Percentiles rank a stretch among this genome's conserved stretches.
phyloP scores from a whole-genome alignment of 1,140 invertebrate genomes.

The Sinonovacula constricta region DNA sequence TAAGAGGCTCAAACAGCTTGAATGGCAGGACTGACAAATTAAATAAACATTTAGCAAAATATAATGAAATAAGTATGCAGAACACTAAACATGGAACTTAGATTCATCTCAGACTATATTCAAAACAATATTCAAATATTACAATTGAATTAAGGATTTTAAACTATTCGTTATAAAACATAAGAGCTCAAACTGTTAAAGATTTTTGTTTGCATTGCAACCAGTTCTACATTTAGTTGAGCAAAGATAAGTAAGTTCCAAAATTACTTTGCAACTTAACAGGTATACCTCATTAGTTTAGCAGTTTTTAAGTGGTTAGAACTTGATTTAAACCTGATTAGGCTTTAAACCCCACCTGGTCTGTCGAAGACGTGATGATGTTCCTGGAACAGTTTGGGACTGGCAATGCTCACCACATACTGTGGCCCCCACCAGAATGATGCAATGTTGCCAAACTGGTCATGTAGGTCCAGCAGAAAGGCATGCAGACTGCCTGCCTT shows the following conservation, averaged over 20 bases:
- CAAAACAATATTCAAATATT: no score
- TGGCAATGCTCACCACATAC: conserved; percentile 74
- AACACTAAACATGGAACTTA: no score
- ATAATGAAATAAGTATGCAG: background rate
- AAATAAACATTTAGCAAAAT: background rate
- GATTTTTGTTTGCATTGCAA: background rate
- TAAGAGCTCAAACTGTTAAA: background rate
- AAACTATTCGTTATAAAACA: background rate
- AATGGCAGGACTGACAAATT: conserved; percentile 59
- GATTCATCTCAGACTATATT: no score
- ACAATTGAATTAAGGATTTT: background rate
- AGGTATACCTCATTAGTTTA: background rate
- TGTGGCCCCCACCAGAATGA: conserved; percentile 75
- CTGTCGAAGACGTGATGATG: conserved; percentile 75
- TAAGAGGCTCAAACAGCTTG: conserved; percentile 60
- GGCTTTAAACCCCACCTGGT: conserved; percentile 67
- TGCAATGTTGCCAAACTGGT: conserved; percentile 72
- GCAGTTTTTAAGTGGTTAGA: background rate
- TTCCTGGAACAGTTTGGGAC: conserved; percentile 74
- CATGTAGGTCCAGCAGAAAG: conserved; percentile 74
- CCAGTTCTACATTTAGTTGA: background rate
- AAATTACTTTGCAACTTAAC: background rate
- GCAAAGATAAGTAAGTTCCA: background rate
- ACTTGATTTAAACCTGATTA: background rate
- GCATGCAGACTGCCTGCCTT: conserved; percentile 76